Evolutionary conservation across 2,797 vertebrate genomes (phyloP).

Genomic region (Cynopterus sphinx): DNA sequence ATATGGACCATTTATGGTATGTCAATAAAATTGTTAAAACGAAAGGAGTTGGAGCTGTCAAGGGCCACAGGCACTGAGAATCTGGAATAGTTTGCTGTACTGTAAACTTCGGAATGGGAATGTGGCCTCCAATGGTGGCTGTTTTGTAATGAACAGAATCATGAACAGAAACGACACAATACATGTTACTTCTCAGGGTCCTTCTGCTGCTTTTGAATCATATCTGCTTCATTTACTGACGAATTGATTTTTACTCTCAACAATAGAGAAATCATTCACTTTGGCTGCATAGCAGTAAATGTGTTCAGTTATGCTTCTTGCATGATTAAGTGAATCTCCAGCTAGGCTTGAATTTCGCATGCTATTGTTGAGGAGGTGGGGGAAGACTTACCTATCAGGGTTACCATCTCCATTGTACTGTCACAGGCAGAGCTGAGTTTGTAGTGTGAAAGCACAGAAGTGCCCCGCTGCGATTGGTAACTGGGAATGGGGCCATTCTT

Average conservation of each 20-base stretch:
- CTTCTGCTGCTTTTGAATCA: conserved; percentile 15
- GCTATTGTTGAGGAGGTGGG: neutral
- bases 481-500: neutral
- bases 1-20: neutral
- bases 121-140: neutral
- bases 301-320: neutral
- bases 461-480: neutral
- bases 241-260: conserved; percentile 42
- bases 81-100: neutral
- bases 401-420: neutral
- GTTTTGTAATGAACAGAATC: neutral
- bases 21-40: neutral
- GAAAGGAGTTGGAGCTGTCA: neutral
- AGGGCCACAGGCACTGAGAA: neutral
- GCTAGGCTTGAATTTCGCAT: neutral
- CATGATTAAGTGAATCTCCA: neutral
- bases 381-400: neutral
- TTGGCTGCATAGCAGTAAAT: conserved; percentile 26
- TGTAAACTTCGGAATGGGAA: neutral
- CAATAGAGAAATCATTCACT: conserved; percentile 49
- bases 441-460: neutral
- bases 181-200: neutral
- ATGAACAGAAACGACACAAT: neutral
- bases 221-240: conserved; percentile 57
- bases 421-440: neutral